These are phyloP conservation scores for Rhopilema esculentum DNA, from an alignment of 30 jellyfish, hydroid and myxozoan species.

Conservation along the genomic window DNA sequence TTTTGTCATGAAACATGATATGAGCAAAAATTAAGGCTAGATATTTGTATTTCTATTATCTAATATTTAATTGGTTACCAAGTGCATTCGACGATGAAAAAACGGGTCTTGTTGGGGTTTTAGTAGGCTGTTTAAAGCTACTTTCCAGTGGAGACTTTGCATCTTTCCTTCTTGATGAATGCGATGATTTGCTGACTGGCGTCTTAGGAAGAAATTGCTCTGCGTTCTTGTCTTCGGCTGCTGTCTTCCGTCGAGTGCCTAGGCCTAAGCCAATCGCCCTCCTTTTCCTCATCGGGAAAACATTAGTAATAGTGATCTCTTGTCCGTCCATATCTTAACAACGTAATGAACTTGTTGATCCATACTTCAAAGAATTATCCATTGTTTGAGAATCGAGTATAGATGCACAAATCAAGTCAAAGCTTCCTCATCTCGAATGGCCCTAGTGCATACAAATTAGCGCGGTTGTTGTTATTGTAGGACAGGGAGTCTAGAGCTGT, in stretches of 20 bases:
- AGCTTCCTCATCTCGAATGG: too few relatives aligned
- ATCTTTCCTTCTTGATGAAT: conserved; percentile 10
- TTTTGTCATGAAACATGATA: too few relatives aligned
- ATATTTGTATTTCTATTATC: too few relatives aligned
- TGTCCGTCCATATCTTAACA: conserved; percentile 29
- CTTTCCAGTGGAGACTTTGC: conserved; percentile 23
- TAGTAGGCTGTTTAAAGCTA: conserved; percentile 11
- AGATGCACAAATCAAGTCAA: too few relatives aligned
- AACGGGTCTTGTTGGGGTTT: conserved; percentile 62
- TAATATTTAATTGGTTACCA: too few relatives aligned
- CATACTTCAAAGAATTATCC: neutral
- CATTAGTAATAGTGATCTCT: conserved; percentile 42
- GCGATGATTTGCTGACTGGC: conserved; percentile 3
- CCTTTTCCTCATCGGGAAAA: conserved; percentile 66
- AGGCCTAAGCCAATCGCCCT: conserved; percentile 53
- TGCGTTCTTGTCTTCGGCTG: neutral
- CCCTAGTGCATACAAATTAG: neutral
- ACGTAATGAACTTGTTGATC: neutral
- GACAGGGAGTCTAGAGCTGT: neutral
- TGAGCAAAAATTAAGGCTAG: too few relatives aligned
- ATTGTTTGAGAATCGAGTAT: neutral
- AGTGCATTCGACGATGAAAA: conserved; percentile 22
- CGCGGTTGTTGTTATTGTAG: neutral
- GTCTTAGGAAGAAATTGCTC: conserved; percentile 4
- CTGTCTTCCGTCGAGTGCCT: neutral